Conservation (phyloP, 2,113 vertebrate genomes). For the Neodon shergylaensis region DNA sequence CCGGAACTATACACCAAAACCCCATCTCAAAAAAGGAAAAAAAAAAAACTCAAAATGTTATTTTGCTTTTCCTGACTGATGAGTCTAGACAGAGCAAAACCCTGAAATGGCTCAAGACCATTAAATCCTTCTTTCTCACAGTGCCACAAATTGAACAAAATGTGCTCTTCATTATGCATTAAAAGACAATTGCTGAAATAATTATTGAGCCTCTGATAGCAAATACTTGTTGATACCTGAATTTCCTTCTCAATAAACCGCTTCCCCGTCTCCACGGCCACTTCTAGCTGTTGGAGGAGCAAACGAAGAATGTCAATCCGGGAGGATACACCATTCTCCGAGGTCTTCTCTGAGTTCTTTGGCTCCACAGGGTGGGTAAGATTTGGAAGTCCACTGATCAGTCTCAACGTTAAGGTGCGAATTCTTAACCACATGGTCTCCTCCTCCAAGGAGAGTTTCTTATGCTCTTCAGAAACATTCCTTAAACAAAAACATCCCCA, state of each 20-base stretch:
- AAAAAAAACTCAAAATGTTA: not conserved
- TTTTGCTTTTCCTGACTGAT: constrained; percentile 15
- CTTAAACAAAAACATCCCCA: constrained; percentile 85
- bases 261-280: constrained; percentile 88
- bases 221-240: constrained; percentile 85
- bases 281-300: constrained; percentile 92
- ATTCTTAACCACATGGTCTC: constrained; percentile 94
- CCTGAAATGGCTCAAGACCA: not conserved
- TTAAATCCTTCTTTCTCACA: not conserved
- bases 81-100: not conserved
- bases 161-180: not conserved
- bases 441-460: constrained; percentile 92
- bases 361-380: constrained; percentile 87
- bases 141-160: not conserved
- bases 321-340: constrained; percentile 93
- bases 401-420: constrained; percentile 93
- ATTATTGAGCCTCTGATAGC: not conserved
- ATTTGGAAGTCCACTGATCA: constrained; percentile 89
- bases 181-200: not conserved
- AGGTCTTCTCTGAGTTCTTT: constrained; percentile 91
- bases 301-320: constrained; percentile 87
- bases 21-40: not conserved
- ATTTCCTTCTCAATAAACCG: constrained; percentile 89
- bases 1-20: not conserved
- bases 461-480: constrained; percentile 92